Evolutionary conservation across 2,888 invertebrate species (phyloP).

Genomic region (Noctua fimbriata): DNA sequence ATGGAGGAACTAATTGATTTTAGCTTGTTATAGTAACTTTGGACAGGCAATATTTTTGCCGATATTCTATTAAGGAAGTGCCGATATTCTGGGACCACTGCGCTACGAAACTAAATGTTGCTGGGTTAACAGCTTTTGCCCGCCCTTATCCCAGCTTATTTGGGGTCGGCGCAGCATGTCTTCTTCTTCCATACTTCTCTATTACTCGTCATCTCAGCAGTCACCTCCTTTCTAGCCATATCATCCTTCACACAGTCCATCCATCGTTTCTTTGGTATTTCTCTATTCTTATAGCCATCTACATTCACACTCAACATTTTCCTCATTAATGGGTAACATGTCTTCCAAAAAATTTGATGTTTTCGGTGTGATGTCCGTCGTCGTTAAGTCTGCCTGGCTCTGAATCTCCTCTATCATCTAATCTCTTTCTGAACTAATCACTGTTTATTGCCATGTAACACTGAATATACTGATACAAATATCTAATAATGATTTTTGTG

Average conservation of each 20-base stretch:
- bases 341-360: background rate
- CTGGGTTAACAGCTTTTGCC: background rate
- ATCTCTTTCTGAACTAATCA: background rate
- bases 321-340: background rate
- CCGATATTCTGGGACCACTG: background rate
- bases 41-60: conserved; percentile 23
- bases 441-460: background rate
- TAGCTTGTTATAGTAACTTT: conserved; percentile 31
- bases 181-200: too few relatives aligned
- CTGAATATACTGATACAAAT: background rate
- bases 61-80: conserved; percentile 18
- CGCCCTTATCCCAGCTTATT: too few relatives aligned
- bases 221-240: too few relatives aligned
- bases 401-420: background rate
- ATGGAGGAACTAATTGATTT: conserved; percentile 48
- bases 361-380: background rate
- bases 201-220: too few relatives aligned
- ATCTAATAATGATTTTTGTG: background rate
- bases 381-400: background rate
- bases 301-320: too few relatives aligned
- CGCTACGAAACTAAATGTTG: too few relatives aligned
- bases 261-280: too few relatives aligned
- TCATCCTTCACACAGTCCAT: too few relatives aligned
- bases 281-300: too few relatives aligned
- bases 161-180: too few relatives aligned